A percentile compares a stretch with the other conserved stretches of the same genome.
Evolutionary conservation across 2,797 vertebrate species (phyloP).

Genomic region (Huso huso): DNA sequence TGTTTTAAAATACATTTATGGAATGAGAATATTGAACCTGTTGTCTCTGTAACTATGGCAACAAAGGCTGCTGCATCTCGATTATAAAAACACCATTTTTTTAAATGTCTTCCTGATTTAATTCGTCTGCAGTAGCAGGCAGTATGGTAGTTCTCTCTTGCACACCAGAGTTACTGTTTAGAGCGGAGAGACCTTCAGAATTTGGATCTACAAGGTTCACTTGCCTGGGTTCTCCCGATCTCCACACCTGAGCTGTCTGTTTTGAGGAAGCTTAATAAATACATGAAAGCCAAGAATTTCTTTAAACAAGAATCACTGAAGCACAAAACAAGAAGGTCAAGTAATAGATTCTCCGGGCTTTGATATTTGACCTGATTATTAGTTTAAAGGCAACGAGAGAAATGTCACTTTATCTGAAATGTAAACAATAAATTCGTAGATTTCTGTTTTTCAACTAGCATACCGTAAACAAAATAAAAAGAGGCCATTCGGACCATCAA

Average conservation of each 20-base stretch:
- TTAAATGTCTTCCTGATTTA: too few relatives aligned
- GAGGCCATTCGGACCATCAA: not conserved
- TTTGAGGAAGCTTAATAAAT: not conserved
- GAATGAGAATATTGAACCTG: not conserved
- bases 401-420: not conserved
- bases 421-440: not conserved
- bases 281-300: constrained; percentile 41
- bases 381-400: not conserved
- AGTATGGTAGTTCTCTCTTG: too few relatives aligned
- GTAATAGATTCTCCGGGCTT: constrained; percentile 45
- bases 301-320: constrained; percentile 34
- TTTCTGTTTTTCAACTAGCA: not conserved
- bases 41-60: too few relatives aligned
- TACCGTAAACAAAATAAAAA: not conserved
- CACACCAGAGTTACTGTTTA: not conserved
- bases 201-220: not conserved
- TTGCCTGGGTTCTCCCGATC: not conserved
- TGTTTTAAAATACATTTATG: not conserved
- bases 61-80: too few relatives aligned
- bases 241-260: not conserved
- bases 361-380: constrained; percentile 55
- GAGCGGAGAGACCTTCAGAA: not conserved
- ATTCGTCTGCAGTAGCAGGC: too few relatives aligned
- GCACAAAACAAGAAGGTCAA: constrained; percentile 54
- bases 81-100: too few relatives aligned